Base-by-base conservation (phyloP, 2,113 vertebrate genomes). In the Embiotoca jacksoni region DNA sequence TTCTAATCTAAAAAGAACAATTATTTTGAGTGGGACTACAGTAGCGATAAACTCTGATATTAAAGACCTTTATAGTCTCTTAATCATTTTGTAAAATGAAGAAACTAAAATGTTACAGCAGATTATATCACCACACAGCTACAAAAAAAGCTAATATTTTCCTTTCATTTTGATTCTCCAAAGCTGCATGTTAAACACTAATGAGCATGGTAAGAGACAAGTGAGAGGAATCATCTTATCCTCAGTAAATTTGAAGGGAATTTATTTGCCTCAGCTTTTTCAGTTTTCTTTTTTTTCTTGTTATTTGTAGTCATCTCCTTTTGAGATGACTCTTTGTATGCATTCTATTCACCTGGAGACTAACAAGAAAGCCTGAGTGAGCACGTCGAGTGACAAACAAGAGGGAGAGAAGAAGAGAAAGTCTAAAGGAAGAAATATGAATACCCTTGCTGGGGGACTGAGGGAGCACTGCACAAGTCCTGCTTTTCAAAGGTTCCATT, bases 281-380 rank as follows among this genome's bases (percentile, higher is more conserved):
- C 11, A 3, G 6, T 75, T 81, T 44, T 44, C 9, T 44, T 61
- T 3, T 77, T 84, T 33, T 74, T 60, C 44, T 54, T 53, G 30
- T 68, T 68, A 61, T 66, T 58, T 63, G 55, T 59, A 44, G 50
- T 9, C 7, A 32, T 41, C 13, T 73, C 44, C 52, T 71, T 83
- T 78, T 55, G 6, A 54, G 44, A 65, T 32, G 54, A 36, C 67
- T 79, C 81, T 83, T 68, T 80, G 72, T 47, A 61, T 65, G 68
- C 60, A 50, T 74, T 71, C 7, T 8, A 47, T 71, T 78, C 63
- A 88, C 76, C 75, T 72, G 71, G 57, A 78, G 83, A 83, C 78
- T 67, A 62, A 74, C 75, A 60, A 71, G 75, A 57, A 75, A 70
- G 65, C n/a, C 58, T 30, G 16, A 46, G 72, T 5, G 73, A 61